Evolutionary conservation across 2,797 vertebrate species (phyloP).

Genomic region (Tokudaia tokunoshimensis): DNA sequence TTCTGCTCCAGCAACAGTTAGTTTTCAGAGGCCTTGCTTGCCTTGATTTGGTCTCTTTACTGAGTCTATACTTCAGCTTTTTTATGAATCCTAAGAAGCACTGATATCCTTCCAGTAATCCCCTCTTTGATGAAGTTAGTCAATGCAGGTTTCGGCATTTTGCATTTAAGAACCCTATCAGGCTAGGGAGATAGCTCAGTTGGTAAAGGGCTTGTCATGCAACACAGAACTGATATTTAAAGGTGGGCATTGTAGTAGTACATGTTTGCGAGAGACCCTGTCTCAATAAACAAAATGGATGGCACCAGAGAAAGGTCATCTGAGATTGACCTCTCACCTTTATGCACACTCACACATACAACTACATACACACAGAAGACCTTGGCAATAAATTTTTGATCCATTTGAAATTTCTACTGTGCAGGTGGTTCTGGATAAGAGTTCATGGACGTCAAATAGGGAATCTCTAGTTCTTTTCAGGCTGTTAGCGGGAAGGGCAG

Average conservation of each 20-base stretch:
- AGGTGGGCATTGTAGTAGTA: background rate
- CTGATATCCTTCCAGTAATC: slow-evolving; percentile 4
- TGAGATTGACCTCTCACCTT: background rate
- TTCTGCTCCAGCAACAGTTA: background rate
- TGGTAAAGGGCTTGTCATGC: background rate
- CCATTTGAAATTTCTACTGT: slow-evolving; percentile 21
- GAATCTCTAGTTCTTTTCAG: background rate
- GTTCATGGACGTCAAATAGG: background rate
- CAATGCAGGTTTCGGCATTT: slow-evolving; percentile 7
- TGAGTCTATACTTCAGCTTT: background rate
- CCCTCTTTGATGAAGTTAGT: slow-evolving; percentile 21
- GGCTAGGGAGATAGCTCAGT: background rate
- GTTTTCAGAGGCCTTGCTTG: slow-evolving; percentile 22
- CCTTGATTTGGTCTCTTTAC: background rate
- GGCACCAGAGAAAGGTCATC: background rate
- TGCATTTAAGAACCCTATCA: slow-evolving; percentile 47
- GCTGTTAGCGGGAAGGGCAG: background rate
- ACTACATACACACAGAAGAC: background rate
- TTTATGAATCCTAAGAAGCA: background rate
- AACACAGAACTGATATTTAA: background rate
- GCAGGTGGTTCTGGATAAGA: background rate
- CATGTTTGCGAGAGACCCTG: background rate
- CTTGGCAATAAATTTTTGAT: background rate
- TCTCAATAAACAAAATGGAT: background rate
- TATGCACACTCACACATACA: background rate